Base-by-base conservation (phyloP, 1,140 invertebrate species). In the Eciton burchellii region DNA sequence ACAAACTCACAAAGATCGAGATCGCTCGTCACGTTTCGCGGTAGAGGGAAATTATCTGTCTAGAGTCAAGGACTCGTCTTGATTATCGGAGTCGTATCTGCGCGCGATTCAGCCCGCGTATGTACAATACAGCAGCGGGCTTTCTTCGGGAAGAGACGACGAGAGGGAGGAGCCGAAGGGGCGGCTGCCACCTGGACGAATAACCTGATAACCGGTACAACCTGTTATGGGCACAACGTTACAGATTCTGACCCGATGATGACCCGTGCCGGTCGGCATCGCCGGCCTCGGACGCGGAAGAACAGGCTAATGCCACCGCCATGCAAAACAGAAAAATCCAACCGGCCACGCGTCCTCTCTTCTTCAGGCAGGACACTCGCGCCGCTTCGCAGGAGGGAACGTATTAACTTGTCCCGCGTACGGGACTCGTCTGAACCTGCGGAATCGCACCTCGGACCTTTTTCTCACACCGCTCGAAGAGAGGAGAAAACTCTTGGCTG, bases 231-330 rank as follows among this genome's bases (percentile, higher is more conserved):
- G 85, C 83, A 70, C 49, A 70, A 88, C 79, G 90, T 70, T 79
- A 89, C 86, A 89, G 91, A 91, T 92, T 91, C 84, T 91, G 88
- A 92, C 91, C 91, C 79, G 60, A 82, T 70, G 91, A 91, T 92
- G 91, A 91, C 90, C 91, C 82, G 74, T 3, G 49, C 35, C 29
- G 59, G 74, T 8, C 16, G 57, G 71, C 68, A 54, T 71, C 45
- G 66, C 72, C 65, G 63, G 68, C 68, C 59, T 57, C 47, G 77
- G 70, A 90, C 89, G 86, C 89, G 91, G 89, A 91, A 91, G 87
- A 86, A 82, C 81, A 65, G 63, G 35, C 77, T 89, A 90, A 86
- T 90, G 82, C 57, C 83, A 82, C 82, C 73, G 84, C 24, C 81
- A 88, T 86, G 86, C 85, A 86, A 88, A 91, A 89, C 63, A 83